Conservation (phyloP, 2,113 vertebrate species). For the Dasypus novemcinctus region DNA sequence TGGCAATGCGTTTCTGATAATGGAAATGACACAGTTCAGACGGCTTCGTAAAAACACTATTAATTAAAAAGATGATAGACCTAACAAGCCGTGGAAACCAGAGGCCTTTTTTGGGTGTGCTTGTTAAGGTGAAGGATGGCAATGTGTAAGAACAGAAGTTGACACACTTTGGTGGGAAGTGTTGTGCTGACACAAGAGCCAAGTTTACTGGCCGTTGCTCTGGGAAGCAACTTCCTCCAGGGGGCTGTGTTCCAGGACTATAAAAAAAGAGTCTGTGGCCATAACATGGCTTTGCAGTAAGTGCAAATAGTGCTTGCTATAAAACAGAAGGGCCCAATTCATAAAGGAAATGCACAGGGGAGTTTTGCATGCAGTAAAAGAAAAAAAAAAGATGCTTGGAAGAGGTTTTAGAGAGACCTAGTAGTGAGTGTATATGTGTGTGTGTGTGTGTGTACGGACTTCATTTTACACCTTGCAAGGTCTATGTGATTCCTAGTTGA, state of each 20-base stretch:
- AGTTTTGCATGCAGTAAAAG: conserved; percentile 75
- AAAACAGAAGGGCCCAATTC: conserved; percentile 81
- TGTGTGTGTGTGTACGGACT: no score
- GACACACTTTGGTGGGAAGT: conserved; percentile 75
- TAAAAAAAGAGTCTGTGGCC: conserved; percentile 77
- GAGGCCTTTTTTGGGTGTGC: conserved; percentile 83
- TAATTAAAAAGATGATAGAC: conserved; percentile 99
- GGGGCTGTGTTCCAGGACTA: conserved; percentile 70
- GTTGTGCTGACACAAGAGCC: conserved; percentile 64
- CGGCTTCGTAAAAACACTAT: conserved; percentile 99
- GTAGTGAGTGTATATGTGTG: no score
- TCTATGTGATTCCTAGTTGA: background rate
- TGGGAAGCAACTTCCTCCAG: conserved; percentile 78
- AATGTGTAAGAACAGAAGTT: conserved; percentile 79
- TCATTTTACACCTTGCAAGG: background rate
- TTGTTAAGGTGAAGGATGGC: conserved; percentile 86
- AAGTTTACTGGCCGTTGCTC: conserved; percentile 77
- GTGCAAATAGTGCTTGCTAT: conserved; percentile 73
- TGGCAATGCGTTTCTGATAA: conserved; percentile 97
- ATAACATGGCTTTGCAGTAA: conserved; percentile 79
- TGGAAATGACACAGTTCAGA: conserved; percentile 99
- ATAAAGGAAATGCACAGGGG: conserved; percentile 81
- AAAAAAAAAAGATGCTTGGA: conserved; percentile 32
- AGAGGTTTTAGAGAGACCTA: background rate
- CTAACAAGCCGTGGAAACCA: conserved; percentile 95